Percentiles rank a stretch among this genome's conserved stretches.
phyloP scores from a whole-genome alignment of 2,888 invertebrate genomes.

The Ornithoptera alexandrae region DNA sequence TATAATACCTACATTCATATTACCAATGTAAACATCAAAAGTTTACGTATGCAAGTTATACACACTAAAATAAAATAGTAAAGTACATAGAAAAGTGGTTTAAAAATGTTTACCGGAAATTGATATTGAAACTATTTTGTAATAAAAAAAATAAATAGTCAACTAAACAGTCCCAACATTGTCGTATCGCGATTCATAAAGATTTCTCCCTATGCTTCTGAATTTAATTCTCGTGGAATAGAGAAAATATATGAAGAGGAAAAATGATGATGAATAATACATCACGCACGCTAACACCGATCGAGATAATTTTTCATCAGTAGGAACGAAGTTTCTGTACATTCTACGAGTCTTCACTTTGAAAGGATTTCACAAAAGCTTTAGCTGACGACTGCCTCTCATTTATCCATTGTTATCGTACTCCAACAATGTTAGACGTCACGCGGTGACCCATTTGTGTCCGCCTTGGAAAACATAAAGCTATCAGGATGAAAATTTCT shows the following conservation, averaged over 20 bases:
- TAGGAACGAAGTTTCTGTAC: not conserved
- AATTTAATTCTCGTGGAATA: not conserved
- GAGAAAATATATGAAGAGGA: not conserved
- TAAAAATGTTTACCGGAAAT: too few relatives aligned
- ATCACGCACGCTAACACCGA: not conserved
- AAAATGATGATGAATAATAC: too few relatives aligned
- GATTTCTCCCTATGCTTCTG: not conserved
- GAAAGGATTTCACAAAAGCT: constrained; percentile 12
- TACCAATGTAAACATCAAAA: too few relatives aligned
- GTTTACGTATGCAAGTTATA: too few relatives aligned
- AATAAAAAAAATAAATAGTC: too few relatives aligned
- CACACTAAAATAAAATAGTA: too few relatives aligned
- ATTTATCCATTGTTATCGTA: constrained; percentile 58
- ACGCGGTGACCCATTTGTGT: constrained; percentile 49
- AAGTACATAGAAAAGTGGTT: too few relatives aligned
- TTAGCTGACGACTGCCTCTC: constrained; percentile 53
- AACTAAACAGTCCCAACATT: too few relatives aligned
- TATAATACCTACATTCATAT: too few relatives aligned
- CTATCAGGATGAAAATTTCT: constrained; percentile 30
- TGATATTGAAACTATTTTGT: too few relatives aligned
- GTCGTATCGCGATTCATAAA: not conserved
- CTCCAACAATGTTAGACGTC: constrained; percentile 45
- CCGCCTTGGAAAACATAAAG: constrained; percentile 47
- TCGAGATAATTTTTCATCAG: constrained; percentile 3
- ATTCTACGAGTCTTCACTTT: constrained; percentile 5